phyloP scores from a whole-genome alignment of 2,888 invertebrate genomes.

The Andrena chrysosceles region DNA sequence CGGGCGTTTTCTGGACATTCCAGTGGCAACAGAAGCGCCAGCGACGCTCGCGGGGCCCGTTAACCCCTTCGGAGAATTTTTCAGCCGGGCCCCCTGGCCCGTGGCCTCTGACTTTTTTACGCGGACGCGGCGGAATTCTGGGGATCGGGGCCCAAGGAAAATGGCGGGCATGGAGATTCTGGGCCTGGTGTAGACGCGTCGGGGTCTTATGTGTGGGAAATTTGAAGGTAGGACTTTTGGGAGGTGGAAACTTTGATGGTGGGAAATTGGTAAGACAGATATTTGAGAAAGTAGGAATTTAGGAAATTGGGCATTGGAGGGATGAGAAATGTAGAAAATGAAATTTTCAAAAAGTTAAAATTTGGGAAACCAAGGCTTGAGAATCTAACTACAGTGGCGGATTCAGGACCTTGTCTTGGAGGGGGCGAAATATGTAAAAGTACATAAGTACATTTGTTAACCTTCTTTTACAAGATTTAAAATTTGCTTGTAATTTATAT shows the following conservation, averaged over 20 bases:
- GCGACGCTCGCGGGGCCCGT: conserved; percentile 50
- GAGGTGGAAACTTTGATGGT: not conserved
- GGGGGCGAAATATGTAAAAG: too few species aligned
- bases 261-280: not conserved
- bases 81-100: not conserved
- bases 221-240: not conserved
- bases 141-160: not conserved
- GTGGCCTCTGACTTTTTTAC: conserved; percentile 23
- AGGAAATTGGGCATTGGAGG: not conserved
- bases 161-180: not conserved
- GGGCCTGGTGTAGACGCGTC: not conserved
- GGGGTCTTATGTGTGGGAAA: not conserved
- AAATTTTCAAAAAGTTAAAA: not conserved
- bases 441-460: too few species aligned
- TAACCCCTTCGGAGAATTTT: conserved; percentile 59
- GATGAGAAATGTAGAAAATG: not conserved
- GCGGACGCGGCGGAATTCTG: not conserved
- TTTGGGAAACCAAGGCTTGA: not conserved
- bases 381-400: too few species aligned
- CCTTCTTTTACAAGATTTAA: too few species aligned
- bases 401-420: too few species aligned
- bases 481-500: too few species aligned
- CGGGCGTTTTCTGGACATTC: conserved; percentile 71
- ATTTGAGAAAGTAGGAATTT: not conserved
- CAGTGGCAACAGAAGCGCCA: conserved; percentile 61